Evolutionary conservation across 1,140 invertebrate species (phyloP), one percentile per base, ranked within the genome.

Genomic region (Anthonomus grandis): DNA sequence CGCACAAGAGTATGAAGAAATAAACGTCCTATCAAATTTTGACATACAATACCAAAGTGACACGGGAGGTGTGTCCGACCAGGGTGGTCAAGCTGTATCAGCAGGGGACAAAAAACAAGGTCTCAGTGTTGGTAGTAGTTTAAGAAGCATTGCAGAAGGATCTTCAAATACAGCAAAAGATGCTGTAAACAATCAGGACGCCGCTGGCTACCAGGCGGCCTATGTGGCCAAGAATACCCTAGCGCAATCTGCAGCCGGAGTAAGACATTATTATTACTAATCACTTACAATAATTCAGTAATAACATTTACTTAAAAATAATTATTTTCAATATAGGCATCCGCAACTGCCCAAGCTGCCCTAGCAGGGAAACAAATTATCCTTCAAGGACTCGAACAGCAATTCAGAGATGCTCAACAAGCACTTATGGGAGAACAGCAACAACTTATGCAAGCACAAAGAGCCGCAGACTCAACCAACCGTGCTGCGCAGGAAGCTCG

Each of bases 111-210:
- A 60, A 44, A 66, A 68, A 34, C 57, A 61, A 36, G 70, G 70
- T 50, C 68, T 66, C 56, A 72, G 70, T 63, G 64, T 64, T 24
- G 72, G 72, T 1, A 69, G 67, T 46, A 55, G 76, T 60, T 65
- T 79, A 65, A 69, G 77, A 51, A 70, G 70, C 68, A 82, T 83
- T 41, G 82, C 82, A 1, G 80, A 80, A 56, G 86, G 85, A 2
- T 87, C 86, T 0, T 86, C 85, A 1, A 84, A 87, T 66, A 82
- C 86, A 63, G 87, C 87, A 1, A 80, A 83, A 56, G 83, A 78
- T 44, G 83, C 83, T 13, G 74, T 86, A 0, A 77, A 78, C 5
- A 85, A 81, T 62, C 84, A 86, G 63, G 79, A 82, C 17, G 78
- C 80, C 0, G 84, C 84, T 1, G 84, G 81, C 2, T 78, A 80